These are phyloP conservation scores for Lysiphlebus fabarum DNA, from an alignment of 1,140 invertebrate species.

Conservation along the genomic window DNA sequence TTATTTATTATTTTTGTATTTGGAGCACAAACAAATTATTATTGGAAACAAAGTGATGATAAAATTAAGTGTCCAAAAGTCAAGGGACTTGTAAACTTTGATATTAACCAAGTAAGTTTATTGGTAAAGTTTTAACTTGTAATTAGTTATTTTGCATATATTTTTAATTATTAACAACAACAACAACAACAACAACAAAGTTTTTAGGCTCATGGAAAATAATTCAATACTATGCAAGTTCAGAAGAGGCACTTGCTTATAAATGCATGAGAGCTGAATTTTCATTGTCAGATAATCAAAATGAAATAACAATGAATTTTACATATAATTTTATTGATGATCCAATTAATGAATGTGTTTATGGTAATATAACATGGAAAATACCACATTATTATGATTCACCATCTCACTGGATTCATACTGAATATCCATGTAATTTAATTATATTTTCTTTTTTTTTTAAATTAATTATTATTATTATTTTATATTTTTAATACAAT, in stretches of 20 bases:
- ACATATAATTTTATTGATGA: constrained; percentile 81
- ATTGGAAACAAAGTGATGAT: constrained; percentile 54
- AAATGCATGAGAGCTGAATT: constrained; percentile 80
- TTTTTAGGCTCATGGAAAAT: constrained; percentile 78
- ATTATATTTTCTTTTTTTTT: constrained; percentile 17
- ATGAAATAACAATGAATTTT: constrained; percentile 77
- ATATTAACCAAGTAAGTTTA: constrained; percentile 50
- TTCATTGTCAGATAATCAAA: constrained; percentile 55
- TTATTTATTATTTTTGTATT: constrained; percentile 24
- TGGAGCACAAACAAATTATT: constrained; percentile 17
- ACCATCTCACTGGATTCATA: constrained; percentile 80
- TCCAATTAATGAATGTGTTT: constrained; percentile 71
- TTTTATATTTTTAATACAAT: not conserved
- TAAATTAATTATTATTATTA: constrained; percentile 7
- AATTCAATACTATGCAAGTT: constrained; percentile 82
- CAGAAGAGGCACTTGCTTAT: constrained; percentile 76
- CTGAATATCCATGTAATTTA: constrained; percentile 72
- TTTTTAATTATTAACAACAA: no score
- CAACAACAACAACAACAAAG: no score
- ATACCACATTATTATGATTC: constrained; percentile 64
- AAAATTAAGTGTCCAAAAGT: constrained; percentile 61
- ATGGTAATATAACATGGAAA: constrained; percentile 82
- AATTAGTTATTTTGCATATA: no score
- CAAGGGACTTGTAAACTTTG: constrained; percentile 53
- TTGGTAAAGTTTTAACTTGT: no score